Base-by-base conservation (phyloP, 1,140 invertebrate genomes). In the Paraescarpia echinospica region DNA sequence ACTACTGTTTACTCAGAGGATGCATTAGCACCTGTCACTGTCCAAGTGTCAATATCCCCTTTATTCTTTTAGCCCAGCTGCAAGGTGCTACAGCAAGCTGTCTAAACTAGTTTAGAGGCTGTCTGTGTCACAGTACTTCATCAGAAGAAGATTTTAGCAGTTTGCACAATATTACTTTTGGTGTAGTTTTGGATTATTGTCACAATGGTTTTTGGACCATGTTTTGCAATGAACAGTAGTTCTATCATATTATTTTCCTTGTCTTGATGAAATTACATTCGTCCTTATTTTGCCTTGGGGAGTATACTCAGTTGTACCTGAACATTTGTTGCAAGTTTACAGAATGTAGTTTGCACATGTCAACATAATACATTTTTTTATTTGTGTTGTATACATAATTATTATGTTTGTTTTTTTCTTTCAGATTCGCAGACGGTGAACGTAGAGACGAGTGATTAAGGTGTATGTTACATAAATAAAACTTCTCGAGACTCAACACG, bases 401-500 rank as follows among this genome's bases (percentile, higher is more conserved):
- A 33, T 12, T 34, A 48, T 33, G n/a, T 90, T 33, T 92, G 22
- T 93, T 41, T 91, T 91, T 35, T 93, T 12, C 31, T 93, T 92
- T 92, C 92, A 93, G 93, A 90, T 35, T 35, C 88, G 89, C 90
- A 92, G 90, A 93, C 92, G 12, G 90, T 92, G 33, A 93, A 93
- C 77, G 92, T 93, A 9, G 93, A 93, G 33, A 93, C 92, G 18
- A 90, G 89, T 90, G 89, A 90, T 35, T 90, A 90, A 90, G 14
- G 33, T 90, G 89, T 90, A 35, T 33, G 35, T 33, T 77, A 77
- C 27, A 77, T 77, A 77, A 77, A 77, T 77, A 77, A 77, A 77
- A 77, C 59, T 77, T 77, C 59, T 77, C 59, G 22, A 77, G 59
- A 77, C 0, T 77, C 59, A 22, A 27, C 4, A 77, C 59, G 2